Evolutionary conservation across 2,797 vertebrate genomes (phyloP).

Genomic region (Sebastes kiyomatsui): DNA sequence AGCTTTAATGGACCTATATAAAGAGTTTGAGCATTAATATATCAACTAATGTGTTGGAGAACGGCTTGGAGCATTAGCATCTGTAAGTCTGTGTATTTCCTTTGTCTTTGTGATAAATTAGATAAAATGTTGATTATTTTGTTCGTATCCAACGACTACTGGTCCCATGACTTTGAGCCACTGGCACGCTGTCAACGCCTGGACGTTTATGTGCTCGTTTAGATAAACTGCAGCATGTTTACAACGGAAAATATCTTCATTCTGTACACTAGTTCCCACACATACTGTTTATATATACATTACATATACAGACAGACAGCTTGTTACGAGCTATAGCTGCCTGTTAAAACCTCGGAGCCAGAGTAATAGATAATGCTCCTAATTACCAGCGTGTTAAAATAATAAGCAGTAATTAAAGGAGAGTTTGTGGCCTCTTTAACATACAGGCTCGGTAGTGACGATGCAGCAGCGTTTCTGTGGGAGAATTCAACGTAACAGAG

Average conservation of each 20-base stretch:
- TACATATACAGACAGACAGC: background rate
- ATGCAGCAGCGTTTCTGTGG: background rate
- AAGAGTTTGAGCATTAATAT: too few species aligned
- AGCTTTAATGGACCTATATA: too few species aligned
- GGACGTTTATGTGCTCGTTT: background rate
- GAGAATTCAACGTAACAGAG: background rate
- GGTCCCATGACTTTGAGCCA: background rate
- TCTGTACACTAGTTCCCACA: too few species aligned
- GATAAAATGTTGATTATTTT: too few species aligned
- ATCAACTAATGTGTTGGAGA: too few species aligned
- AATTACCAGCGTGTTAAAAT: background rate
- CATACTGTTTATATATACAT: background rate
- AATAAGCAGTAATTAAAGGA: background rate
- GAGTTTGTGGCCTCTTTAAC: background rate
- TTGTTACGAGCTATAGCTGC: background rate
- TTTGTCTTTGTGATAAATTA: too few species aligned
- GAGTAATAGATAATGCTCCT: background rate
- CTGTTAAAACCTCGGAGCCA: too few species aligned
- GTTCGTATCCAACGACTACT: too few species aligned
- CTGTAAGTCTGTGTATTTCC: too few species aligned
- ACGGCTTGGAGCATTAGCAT: too few species aligned
- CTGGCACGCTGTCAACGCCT: background rate
- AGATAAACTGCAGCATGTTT: background rate
- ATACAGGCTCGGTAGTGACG: background rate
- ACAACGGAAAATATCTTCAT: background rate